Percentiles rank a stretch among this genome's conserved stretches.
Conservation (phyloP, 2,113 vertebrate genomes). For the Apodemus speciosus region DNA sequence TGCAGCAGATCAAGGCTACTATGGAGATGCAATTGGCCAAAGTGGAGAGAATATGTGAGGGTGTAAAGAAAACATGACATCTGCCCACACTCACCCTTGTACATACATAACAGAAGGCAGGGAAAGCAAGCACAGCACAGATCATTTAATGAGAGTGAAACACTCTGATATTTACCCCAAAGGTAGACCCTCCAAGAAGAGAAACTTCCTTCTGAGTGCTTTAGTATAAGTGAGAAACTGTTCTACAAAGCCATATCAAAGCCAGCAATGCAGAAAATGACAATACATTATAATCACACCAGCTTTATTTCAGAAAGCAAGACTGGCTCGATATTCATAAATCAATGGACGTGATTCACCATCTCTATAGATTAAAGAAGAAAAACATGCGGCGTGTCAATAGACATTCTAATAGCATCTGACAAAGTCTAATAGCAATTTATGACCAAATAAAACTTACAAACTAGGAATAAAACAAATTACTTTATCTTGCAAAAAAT, state of each 20-base stretch:
- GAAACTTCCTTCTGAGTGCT: background rate
- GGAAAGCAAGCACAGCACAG: too few species aligned
- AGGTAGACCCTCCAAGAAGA: background rate
- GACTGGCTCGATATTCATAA: background rate
- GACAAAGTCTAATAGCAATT: background rate
- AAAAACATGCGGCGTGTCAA: background rate
- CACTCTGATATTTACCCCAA: background rate
- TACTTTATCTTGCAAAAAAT: background rate
- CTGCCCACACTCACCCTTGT: accelerated
- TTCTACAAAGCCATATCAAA: background rate
- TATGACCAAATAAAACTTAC: background rate
- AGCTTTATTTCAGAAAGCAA: background rate
- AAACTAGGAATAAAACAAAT: background rate
- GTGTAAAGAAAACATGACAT: background rate
- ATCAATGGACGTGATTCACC: background rate
- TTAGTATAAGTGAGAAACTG: background rate
- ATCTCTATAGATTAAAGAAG: background rate
- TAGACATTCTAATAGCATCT: background rate
- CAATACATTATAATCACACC: background rate
- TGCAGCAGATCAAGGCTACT: background rate
- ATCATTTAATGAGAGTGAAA: background rate
- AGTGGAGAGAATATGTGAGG: background rate
- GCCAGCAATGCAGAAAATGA: background rate
- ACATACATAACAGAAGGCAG: too few species aligned
- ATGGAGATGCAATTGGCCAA: background rate